A percentile compares a stretch with the other conserved stretches of the same genome.
Conservation (phyloP, 2,113 vertebrate species). For the Onychostoma macrolepis region DNA sequence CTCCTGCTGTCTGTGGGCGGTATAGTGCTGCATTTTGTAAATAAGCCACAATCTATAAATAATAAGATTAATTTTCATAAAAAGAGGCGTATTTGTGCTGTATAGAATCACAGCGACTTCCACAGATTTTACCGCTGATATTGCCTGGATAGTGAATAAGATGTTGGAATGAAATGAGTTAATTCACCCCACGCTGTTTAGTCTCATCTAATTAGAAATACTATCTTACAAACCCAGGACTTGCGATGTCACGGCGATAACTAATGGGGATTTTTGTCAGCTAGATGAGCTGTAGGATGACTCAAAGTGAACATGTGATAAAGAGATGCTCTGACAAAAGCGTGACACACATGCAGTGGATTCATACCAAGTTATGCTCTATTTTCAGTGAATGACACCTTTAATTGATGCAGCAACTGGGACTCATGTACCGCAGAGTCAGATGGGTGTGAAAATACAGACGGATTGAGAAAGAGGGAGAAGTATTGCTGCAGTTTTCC, state of each 20-base stretch:
- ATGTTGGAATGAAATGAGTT: neutral
- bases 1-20: constrained; percentile 3
- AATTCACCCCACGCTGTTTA: neutral
- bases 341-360: constrained; percentile 35
- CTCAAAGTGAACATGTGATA: constrained; percentile 44
- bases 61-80: constrained; percentile 1
- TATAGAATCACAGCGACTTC: neutral
- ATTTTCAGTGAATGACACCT: constrained; percentile 47
- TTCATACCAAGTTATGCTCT: constrained; percentile 31
- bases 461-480: neutral
- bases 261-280: constrained; percentile 28
- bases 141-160: neutral
- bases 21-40: neutral
- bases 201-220: constrained; percentile 7
- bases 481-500: constrained; percentile 4
- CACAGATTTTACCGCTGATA: neutral
- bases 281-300: constrained; percentile 19
- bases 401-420: constrained; percentile 40
- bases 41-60: neutral
- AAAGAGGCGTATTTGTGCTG: neutral
- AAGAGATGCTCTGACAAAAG: constrained; percentile 43
- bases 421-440: constrained; percentile 16
- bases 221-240: constrained; percentile 25
- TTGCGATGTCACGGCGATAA: neutral
- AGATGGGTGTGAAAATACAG: constrained; percentile 18